These are phyloP conservation scores for Tholera decimalis DNA, from an alignment of 2,888 invertebrate species.

Conservation along the genomic window DNA sequence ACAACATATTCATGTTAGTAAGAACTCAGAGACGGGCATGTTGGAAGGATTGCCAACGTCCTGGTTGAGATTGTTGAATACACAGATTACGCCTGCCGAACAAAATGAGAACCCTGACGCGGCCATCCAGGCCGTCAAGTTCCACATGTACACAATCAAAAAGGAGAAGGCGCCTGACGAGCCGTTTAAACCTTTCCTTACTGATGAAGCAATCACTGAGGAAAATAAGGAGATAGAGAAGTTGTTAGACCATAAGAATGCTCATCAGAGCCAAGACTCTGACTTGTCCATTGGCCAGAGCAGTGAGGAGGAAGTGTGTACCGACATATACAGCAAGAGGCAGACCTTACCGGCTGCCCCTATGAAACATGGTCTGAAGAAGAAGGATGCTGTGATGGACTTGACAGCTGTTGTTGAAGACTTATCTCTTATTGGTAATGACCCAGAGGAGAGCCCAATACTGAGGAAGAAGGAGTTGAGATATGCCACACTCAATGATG, in stretches of 20 bases:
- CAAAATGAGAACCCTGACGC: conserved; percentile 97
- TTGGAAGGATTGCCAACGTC: conserved; percentile 96
- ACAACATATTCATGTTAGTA: conserved; percentile 96
- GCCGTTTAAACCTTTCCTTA: conserved; percentile 95
- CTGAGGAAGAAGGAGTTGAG: conserved; percentile 92
- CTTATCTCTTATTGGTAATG: conserved; percentile 84
- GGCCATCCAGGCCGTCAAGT: conserved; percentile 97
- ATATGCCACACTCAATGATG: conserved; percentile 92
- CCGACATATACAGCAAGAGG: conserved; percentile 81
- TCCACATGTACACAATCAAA: conserved; percentile 97
- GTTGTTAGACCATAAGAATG: conserved; percentile 94
- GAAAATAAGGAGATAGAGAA: conserved; percentile 96
- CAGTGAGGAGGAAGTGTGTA: conserved; percentile 89
- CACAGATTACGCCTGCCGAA: conserved; percentile 96
- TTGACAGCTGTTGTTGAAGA: conserved; percentile 84
- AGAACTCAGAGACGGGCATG: conserved; percentile 95
- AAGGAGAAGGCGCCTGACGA: conserved; percentile 94
- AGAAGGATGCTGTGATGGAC: conserved; percentile 83
- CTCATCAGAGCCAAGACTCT: conserved; percentile 93
- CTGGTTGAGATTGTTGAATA: conserved; percentile 95
- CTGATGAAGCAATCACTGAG: conserved; percentile 95
- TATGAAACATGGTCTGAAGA: conserved; percentile 83
- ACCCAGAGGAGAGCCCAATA: conserved; percentile 91
- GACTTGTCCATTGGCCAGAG: conserved; percentile 89
- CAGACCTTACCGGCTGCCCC: conserved; percentile 91